phyloP scores from a whole-genome alignment of 1,140 invertebrate genomes.

The Nomia melanderi region DNA sequence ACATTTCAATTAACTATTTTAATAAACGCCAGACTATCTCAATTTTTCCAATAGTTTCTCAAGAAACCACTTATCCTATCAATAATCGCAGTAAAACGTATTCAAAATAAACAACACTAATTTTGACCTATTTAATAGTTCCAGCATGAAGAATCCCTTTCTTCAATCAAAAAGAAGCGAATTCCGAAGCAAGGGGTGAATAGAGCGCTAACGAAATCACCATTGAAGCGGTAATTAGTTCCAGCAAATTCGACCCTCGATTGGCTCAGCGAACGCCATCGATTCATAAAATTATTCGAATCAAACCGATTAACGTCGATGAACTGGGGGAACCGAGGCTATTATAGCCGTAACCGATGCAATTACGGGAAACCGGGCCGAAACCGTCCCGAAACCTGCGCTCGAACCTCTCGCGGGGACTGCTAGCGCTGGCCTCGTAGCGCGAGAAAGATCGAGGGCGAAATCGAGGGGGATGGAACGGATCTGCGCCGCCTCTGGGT shows the following conservation, averaged over 20 bases:
- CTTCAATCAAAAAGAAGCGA: neutral
- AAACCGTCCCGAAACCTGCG: neutral
- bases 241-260: neutral
- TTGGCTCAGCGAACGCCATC: neutral
- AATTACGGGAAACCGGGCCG: neutral
- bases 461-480: neutral
- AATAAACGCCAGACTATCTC: too few relatives aligned
- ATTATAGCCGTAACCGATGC: neutral
- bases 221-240: neutral
- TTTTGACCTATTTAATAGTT: neutral
- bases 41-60: too few relatives aligned
- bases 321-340: neutral
- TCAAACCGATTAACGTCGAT: neutral
- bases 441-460: neutral
- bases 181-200: neutral
- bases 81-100: too few relatives aligned
- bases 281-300: constrained; percentile 5
- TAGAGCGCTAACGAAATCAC: neutral
- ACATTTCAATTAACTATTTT: too few relatives aligned
- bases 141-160: neutral
- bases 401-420: neutral
- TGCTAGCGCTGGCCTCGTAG: neutral
- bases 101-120: too few relatives aligned
- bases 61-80: too few relatives aligned
- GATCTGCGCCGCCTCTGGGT: neutral